Evolutionary conservation across 2,888 invertebrate species (phyloP).

Genomic region (Drosophila ustulata): DNA sequence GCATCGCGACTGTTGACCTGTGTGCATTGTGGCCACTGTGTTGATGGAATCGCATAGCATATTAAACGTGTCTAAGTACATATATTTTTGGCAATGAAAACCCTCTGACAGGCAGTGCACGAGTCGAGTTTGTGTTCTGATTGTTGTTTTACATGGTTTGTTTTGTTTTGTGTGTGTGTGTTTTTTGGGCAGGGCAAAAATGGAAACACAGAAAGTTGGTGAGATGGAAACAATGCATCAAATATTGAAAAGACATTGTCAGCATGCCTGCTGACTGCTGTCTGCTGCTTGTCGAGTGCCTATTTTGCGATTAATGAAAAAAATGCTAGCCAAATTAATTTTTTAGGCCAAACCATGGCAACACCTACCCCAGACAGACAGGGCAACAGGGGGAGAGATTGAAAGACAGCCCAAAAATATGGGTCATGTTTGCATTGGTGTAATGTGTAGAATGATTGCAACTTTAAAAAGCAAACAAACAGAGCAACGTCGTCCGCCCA

Average conservation of each 20-base stretch:
- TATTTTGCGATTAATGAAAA: conserved; percentile 74
- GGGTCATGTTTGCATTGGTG: conserved; percentile 83
- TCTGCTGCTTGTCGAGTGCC: conserved; percentile 33
- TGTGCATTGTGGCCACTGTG: neutral
- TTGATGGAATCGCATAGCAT: conserved; percentile 25
- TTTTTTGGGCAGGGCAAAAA: conserved; percentile 19
- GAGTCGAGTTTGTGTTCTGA: conserved; percentile 13
- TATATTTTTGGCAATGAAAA: conserved; percentile 55
- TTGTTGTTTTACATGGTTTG: conserved; percentile 15
- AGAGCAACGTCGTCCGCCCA: conserved; percentile 25
- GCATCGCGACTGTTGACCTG: neutral
- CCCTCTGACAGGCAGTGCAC: conserved; percentile 16
- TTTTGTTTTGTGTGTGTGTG: neutral
- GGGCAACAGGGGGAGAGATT: neutral
- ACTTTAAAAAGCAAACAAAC: conserved; percentile 79
- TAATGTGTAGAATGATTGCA: conserved; percentile 83
- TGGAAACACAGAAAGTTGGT: conserved; percentile 54
- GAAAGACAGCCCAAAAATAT: conserved; percentile 61
- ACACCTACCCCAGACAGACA: conserved; percentile 22
- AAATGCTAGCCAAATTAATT: conserved; percentile 64
- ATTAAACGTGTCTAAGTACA: conserved; percentile 29
- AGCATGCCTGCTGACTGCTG: conserved; percentile 1
- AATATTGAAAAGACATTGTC: conserved; percentile 63
- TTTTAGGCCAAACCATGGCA: conserved; percentile 60
- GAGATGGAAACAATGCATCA: conserved; percentile 59